Evolutionary conservation across 92 coral and sea anemone species (phyloP).

Genomic region (Parazoanthus atlanticus): DNA sequence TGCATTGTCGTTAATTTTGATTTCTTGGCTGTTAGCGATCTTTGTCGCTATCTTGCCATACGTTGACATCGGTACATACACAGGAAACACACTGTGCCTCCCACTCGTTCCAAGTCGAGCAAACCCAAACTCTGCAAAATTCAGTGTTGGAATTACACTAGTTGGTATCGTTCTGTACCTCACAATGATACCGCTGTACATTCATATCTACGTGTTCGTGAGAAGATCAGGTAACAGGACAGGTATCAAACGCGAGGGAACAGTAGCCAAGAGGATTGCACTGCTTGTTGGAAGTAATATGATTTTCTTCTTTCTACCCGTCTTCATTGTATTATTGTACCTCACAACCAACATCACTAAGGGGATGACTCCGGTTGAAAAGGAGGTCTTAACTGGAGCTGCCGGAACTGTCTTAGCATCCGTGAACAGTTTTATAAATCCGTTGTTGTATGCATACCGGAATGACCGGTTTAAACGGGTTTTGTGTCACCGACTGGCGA

Average conservation of each 20-base stretch:
- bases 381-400: conserved; percentile 74
- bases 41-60: conserved; percentile 64
- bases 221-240: conserved; percentile 55
- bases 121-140: conserved; percentile 57
- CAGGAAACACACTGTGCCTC: conserved; percentile 77
- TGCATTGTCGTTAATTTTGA: conserved; percentile 32
- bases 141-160: conserved; percentile 61
- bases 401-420: conserved; percentile 67
- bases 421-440: conserved; percentile 75
- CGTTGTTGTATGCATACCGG: conserved; percentile 80
- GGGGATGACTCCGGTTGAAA: conserved; percentile 55
- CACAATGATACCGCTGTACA: conserved; percentile 67
- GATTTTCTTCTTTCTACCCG: conserved; percentile 69
- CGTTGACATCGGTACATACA: conserved; percentile 72
- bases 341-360: conserved; percentile 63
- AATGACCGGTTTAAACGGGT: conserved; percentile 64
- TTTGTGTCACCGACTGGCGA: conserved; percentile 18
- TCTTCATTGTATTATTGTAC: conserved; percentile 68
- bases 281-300: conserved; percentile 71
- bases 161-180: conserved; percentile 65
- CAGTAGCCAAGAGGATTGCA: conserved; percentile 67
- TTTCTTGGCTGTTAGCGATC: conserved; percentile 64
- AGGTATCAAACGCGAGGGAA: conserved; percentile 82
- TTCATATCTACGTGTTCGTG: conserved; percentile 68
- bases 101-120: conserved; percentile 72